A percentile compares a stretch with the other conserved stretches of the same genome.
Evolutionary conservation across 2,797 vertebrate genomes (phyloP).

Genomic region (Thaleichthys pacificus): DNA sequence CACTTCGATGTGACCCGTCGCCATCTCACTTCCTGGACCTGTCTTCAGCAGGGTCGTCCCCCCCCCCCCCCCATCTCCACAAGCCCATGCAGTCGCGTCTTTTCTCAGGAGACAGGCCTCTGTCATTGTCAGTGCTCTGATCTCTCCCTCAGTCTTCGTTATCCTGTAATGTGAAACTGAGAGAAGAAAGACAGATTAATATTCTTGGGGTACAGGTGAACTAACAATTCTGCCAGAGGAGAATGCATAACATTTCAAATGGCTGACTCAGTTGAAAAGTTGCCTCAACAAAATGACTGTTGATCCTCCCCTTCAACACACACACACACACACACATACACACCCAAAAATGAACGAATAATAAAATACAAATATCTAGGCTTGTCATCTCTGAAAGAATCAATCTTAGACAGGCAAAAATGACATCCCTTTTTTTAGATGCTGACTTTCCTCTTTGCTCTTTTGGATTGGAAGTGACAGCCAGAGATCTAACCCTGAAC

Average conservation of each 20-base stretch:
- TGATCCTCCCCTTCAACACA: too few relatives aligned
- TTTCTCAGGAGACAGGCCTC: slow-evolving; percentile 8
- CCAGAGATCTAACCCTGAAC: slow-evolving; percentile 3
- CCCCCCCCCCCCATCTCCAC: neutral
- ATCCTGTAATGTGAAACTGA: slow-evolving; percentile 72
- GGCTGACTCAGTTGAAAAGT: neutral
- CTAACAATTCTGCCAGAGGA: neutral
- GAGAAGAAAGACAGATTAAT: slow-evolving; percentile 34
- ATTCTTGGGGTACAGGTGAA: neutral
- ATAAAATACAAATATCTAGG: neutral
- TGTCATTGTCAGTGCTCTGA: slow-evolving; percentile 47
- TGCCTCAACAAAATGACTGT: neutral
- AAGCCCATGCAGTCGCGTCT: slow-evolving; percentile 25
- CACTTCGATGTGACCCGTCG: slow-evolving; percentile 7
- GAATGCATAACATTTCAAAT: slow-evolving; percentile 5
- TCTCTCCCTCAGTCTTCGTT: slow-evolving; percentile 61
- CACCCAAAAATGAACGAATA: too few relatives aligned
- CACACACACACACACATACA: too few relatives aligned
- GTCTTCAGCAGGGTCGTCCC: neutral
- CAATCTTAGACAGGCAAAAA: neutral
- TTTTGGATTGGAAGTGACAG: slow-evolving; percentile 6
- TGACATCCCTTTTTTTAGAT: neutral
- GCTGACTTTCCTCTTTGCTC: neutral
- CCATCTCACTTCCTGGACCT: slow-evolving; percentile 8
- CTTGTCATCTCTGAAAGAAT: too few relatives aligned